Conservation (phyloP, 2,797 vertebrate species). For the Semotilus atromaculatus region DNA sequence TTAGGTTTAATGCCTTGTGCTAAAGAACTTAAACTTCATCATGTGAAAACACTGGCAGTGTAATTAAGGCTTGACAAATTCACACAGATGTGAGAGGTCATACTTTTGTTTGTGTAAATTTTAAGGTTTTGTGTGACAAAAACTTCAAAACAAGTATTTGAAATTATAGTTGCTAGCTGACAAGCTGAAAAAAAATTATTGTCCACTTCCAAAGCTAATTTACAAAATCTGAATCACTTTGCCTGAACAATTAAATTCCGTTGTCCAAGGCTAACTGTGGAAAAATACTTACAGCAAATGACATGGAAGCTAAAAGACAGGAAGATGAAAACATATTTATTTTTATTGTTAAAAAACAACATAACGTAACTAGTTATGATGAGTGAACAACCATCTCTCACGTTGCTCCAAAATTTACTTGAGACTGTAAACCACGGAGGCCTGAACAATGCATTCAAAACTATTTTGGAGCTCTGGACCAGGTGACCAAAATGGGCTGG, state of each 20-base stretch:
- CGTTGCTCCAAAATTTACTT: not conserved
- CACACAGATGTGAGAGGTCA: not conserved
- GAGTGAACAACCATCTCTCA: not conserved
- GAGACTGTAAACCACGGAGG: not conserved
- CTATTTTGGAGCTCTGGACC: not conserved
- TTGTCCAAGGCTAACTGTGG: not conserved
- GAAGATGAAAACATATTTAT: not conserved
- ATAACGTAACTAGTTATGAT: not conserved
- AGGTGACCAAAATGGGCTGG: not conserved
- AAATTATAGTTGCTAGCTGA: not conserved
- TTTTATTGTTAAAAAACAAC: not conserved
- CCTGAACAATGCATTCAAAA: not conserved
- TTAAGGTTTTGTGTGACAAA: not conserved
- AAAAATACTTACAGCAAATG: not conserved
- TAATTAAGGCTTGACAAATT: not conserved
- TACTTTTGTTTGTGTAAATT: not conserved
- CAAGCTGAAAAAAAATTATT: not conserved
- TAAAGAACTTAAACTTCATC: constrained; percentile 15
- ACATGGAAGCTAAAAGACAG: not conserved
- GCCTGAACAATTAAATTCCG: not conserved
- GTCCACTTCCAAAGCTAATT: not conserved
- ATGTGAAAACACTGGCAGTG: constrained; percentile 10
- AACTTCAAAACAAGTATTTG: not conserved
- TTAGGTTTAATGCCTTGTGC: not conserved
- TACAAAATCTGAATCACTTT: not conserved